Base-by-base conservation (phyloP, 2,113 vertebrate species). In the Columba janthina region DNA sequence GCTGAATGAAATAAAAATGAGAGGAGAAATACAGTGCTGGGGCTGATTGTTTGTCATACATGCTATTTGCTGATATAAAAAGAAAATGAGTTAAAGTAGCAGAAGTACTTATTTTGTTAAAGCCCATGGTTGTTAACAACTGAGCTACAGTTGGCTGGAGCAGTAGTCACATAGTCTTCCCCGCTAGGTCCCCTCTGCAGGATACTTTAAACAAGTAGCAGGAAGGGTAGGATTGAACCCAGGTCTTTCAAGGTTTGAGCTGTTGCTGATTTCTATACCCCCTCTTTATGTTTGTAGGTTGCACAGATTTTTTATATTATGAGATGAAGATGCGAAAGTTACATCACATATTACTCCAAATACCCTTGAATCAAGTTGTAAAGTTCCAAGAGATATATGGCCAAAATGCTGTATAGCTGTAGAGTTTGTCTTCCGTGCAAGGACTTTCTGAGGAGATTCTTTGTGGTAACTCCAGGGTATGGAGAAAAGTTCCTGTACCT, bases 1-100 rank as follows among this genome's bases (percentile, higher is more conserved):
- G n/a, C 46, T 83, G 71, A 97, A 95, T 91, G 86, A 94, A 96
- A 83, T 74, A 74, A 92, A 89, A 91, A 73, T 36, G 17, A 48
- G 71, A 38, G 42, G 42, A 62, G 61, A 92, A 67, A 40, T 40
- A 48, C 20, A 81, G 11, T 6, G 16, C n/a, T 50, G 28, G 44
- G 29, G n/a, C 65, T 5, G 10, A 81, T 71, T 40, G 4, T 62
- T 78, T 72, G 53, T 73, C 42, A 50, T 84, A 78, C 20, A 1
- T 46, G 15, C n/a, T 93, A 61, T n/a, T 95, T 71, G 65, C 53
- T 12, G 9, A 57, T 32, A 79, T 29, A 71, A 58, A 78, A 94
- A 79, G 10, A 85, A 76, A 80, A 88, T 48, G 12, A 60, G 7
- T 53, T 54, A n/a, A 58, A 92, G 38, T 42, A 73, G n/a, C 34